Conservation (phyloP, 2,797 vertebrate species). For the Pipistrellus nathusii region DNA sequence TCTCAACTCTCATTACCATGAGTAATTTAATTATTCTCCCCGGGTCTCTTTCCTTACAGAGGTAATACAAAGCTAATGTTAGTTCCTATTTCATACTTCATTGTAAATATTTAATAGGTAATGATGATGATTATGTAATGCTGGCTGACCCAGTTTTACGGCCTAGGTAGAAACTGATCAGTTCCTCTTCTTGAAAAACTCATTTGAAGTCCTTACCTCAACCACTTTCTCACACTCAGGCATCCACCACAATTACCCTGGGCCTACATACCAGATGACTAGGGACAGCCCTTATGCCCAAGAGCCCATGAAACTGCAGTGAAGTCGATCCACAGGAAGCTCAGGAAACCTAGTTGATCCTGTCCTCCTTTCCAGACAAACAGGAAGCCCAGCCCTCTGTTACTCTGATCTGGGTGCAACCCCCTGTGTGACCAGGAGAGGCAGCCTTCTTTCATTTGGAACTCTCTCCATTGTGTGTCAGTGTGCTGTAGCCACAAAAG, state of each 20-base stretch:
- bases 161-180: background rate
- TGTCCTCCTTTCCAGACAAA: background rate
- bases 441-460: background rate
- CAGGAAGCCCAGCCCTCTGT: background rate
- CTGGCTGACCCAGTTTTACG: background rate
- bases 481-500: background rate
- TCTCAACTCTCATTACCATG: background rate
- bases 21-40: background rate
- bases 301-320: background rate
- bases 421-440: accelerated
- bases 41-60: background rate
- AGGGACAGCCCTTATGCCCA: background rate
- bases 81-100: background rate
- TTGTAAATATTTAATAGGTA: background rate
- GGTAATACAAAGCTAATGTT: background rate
- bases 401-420: background rate
- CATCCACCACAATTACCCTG: background rate
- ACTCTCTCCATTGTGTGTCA: background rate
- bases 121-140: background rate
- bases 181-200: background rate
- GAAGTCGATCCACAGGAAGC: background rate
- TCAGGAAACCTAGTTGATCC: background rate
- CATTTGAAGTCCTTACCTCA: background rate
- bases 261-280: background rate
- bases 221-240: background rate